Percentiles rank a stretch among this genome's conserved stretches.
Conservation (phyloP, 92 coral and sea anemone genomes). For the Meandrina meandrites region DNA sequence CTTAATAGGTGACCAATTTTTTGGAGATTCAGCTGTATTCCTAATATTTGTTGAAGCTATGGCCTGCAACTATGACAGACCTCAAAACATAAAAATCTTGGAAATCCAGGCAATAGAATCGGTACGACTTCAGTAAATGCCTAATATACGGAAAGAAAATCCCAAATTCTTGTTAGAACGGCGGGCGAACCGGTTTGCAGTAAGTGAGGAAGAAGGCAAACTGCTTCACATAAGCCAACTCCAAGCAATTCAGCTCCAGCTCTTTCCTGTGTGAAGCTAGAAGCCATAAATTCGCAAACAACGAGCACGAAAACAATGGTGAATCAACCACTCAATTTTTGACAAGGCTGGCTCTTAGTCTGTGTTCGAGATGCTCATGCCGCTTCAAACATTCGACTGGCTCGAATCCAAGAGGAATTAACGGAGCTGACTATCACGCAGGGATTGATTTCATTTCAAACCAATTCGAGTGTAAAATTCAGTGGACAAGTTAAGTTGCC, state of each 20-base stretch:
- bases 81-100: slow-evolving; percentile 20
- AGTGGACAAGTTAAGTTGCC: slow-evolving; percentile 23
- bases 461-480: neutral
- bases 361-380: slow-evolving; percentile 14
- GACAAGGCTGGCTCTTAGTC: neutral
- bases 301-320: neutral
- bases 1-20: too few relatives aligned
- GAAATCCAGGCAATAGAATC: slow-evolving; percentile 24
- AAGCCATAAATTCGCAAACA: neutral
- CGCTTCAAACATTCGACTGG: slow-evolving; percentile 14
- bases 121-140: slow-evolving; percentile 35
- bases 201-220: slow-evolving; percentile 22
- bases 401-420: neutral
- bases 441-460: slow-evolving; percentile 12
- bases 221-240: neutral
- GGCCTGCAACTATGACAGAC: slow-evolving; percentile 35
- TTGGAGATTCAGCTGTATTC: too few relatives aligned
- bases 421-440: slow-evolving; percentile 29
- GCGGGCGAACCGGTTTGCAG: neutral
- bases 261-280: neutral
- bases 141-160: neutral
- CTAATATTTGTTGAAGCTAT: neutral
- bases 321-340: neutral
- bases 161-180: neutral
- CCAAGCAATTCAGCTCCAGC: neutral